Evolutionary conservation across 1,140 invertebrate species (phyloP).

Genomic region (Amphibalanus amphitrite): DNA sequence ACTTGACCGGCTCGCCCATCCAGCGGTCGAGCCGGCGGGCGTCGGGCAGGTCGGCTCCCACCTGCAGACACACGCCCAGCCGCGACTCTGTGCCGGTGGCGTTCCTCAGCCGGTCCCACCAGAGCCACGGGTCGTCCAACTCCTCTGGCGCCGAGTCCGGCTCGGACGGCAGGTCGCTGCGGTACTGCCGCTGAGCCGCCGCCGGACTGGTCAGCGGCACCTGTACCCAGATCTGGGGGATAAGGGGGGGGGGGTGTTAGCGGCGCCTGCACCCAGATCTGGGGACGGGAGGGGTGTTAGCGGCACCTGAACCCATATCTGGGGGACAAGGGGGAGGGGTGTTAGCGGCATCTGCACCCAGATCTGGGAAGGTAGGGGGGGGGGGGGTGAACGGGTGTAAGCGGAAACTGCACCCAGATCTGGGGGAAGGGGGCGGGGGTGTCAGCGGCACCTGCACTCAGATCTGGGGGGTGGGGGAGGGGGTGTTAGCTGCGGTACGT

Average conservation of each 20-base stretch:
- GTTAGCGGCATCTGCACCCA: too few species aligned
- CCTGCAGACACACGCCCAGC: background rate
- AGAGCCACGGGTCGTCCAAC: background rate
- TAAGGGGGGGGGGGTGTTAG: too few species aligned
- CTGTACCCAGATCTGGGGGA: slow-evolving; percentile 18
- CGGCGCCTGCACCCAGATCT: too few species aligned
- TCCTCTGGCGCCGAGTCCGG: background rate
- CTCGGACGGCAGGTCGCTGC: background rate
- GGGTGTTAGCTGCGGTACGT: too few species aligned
- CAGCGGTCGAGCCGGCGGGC: slow-evolving; percentile 31
- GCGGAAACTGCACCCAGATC: too few species aligned
- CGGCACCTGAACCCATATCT: slow-evolving; percentile 19
- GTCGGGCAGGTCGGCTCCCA: slow-evolving; percentile 1
- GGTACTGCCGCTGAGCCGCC: background rate
- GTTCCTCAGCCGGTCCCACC: background rate
- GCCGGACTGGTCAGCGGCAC: slow-evolving; percentile 14
- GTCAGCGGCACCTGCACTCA: too few species aligned
- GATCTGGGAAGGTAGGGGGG: too few species aligned
- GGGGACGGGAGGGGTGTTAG: too few species aligned
- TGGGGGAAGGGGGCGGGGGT: too few species aligned
- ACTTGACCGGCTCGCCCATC: slow-evolving; percentile 80
- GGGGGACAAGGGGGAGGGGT: too few species aligned
- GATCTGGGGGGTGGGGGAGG: too few species aligned
- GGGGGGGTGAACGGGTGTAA: too few species aligned
- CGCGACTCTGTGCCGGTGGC: background rate